Evolutionary conservation across 2,888 invertebrate species (phyloP).

Genomic region (Laothoe populi): DNA sequence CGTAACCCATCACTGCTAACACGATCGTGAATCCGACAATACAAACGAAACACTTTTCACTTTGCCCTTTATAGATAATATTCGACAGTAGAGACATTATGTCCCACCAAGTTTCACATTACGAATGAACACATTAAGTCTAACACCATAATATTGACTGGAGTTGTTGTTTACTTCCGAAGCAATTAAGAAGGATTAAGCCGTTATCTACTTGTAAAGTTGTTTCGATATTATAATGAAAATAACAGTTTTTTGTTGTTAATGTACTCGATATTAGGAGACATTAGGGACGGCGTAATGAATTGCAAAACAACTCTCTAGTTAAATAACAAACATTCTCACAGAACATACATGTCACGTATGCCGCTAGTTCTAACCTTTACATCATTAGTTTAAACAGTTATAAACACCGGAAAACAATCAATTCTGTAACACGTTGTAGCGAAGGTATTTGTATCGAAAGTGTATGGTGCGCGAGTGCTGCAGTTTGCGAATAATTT

Average conservation of each 20-base stretch:
- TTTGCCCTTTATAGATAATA: slow-evolving; percentile 34
- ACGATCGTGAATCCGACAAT: slow-evolving; percentile 43
- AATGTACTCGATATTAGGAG: background rate
- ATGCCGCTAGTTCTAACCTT: no score
- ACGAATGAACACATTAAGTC: slow-evolving; percentile 17
- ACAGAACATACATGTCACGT: slow-evolving; percentile 1
- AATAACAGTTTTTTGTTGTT: slow-evolving; percentile 18
- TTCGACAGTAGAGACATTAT: slow-evolving; percentile 29
- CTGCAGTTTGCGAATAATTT: no score
- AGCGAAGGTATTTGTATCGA: no score
- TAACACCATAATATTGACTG: slow-evolving; percentile 8
- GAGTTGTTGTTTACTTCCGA: slow-evolving; percentile 6
- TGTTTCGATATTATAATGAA: slow-evolving; percentile 7
- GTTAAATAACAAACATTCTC: slow-evolving; percentile 5
- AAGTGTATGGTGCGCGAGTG: no score
- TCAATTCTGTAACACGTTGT: no score
- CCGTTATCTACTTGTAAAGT: slow-evolving; percentile 19
- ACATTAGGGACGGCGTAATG: slow-evolving; percentile 18
- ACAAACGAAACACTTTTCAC: slow-evolving; percentile 41
- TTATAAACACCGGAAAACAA: no score
- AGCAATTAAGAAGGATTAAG: background rate
- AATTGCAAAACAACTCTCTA: slow-evolving; percentile 15
- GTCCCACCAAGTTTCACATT: background rate
- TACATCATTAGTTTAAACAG: background rate
- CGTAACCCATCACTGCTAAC: slow-evolving; percentile 53